These are phyloP conservation scores for Oreonectes daqikongensis DNA, from an alignment of 2,797 vertebrate genomes.

Conservation along the genomic window DNA sequence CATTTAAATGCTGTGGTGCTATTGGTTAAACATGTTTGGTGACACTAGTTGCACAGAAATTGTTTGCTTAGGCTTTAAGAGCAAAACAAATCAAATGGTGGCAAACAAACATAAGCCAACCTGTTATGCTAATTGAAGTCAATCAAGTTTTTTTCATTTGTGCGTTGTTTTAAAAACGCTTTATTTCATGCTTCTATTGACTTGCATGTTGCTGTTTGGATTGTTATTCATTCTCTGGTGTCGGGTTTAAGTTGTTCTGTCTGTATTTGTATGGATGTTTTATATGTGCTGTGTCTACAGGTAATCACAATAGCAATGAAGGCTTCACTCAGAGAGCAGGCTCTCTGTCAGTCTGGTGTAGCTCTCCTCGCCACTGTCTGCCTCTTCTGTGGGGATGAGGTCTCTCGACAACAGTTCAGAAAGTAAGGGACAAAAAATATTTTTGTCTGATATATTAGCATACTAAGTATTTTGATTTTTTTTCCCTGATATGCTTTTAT, in stretches of 20 bases:
- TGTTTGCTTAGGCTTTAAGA: no score
- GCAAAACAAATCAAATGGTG: no score
- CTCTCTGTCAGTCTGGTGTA: constrained; percentile 62
- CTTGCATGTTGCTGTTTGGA: background rate
- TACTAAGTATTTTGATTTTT: no score
- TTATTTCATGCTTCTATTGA: no score
- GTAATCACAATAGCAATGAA: constrained; percentile 85
- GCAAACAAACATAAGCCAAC: no score
- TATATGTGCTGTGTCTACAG: constrained; percentile 67
- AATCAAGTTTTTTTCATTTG: no score
- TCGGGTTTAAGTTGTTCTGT: background rate
- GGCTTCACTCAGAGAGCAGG: constrained; percentile 73
- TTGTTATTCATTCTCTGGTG: background rate
- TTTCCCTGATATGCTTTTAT: no score
- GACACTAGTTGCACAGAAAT: no score
- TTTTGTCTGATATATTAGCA: no score
- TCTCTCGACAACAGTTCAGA: constrained; percentile 89
- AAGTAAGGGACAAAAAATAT: constrained; percentile 60
- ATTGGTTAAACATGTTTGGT: background rate
- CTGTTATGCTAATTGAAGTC: no score
- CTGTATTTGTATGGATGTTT: background rate
- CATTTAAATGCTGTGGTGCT: no score
- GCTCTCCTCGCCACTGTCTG: constrained; percentile 83
- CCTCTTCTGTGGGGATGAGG: constrained; percentile 93
- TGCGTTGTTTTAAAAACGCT: no score